A percentile compares a stretch with the other conserved stretches of the same genome.
phyloP scores from a whole-genome alignment of 1,140 invertebrate genomes.

The Halesus radiatus region DNA sequence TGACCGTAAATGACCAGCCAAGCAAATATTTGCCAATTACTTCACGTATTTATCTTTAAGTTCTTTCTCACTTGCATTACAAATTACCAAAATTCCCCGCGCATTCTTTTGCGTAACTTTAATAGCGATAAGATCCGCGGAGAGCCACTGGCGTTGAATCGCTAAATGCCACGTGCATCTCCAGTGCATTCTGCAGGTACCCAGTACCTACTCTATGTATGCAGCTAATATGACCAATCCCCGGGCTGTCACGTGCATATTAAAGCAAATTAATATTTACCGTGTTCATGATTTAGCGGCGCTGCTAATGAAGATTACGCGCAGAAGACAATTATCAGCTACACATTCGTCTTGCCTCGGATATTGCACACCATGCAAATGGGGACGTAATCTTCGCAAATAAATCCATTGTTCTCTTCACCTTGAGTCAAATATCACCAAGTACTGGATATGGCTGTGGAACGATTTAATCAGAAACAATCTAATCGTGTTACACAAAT shows the following conservation, averaged over 20 bases:
- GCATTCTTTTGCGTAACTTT: background rate
- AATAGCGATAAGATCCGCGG: no score
- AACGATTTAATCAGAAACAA: no score
- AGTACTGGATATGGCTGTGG: no score
- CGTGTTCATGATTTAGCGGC: background rate
- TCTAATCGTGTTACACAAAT: no score
- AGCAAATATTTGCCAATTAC: background rate
- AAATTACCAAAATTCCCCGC: background rate
- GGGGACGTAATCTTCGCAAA: background rate
- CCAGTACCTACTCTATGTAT: background rate
- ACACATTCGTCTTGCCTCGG: constrained; percentile 5
- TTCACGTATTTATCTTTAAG: background rate
- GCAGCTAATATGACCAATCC: constrained; percentile 4
- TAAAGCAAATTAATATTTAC: constrained; percentile 30
- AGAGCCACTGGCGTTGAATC: background rate
- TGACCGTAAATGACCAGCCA: no score
- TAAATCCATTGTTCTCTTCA: background rate
- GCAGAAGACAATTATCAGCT: constrained; percentile 4
- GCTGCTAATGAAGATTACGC: constrained; percentile 5
- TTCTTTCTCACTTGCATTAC: background rate
- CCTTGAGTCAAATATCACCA: constrained; percentile 1
- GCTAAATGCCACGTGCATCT: background rate
- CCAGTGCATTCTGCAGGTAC: no score
- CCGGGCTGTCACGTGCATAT: constrained; percentile 9
- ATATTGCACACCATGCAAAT: background rate